Base-by-base conservation (phyloP, 2,888 invertebrate species). In the Stomorhina lunata region DNA sequence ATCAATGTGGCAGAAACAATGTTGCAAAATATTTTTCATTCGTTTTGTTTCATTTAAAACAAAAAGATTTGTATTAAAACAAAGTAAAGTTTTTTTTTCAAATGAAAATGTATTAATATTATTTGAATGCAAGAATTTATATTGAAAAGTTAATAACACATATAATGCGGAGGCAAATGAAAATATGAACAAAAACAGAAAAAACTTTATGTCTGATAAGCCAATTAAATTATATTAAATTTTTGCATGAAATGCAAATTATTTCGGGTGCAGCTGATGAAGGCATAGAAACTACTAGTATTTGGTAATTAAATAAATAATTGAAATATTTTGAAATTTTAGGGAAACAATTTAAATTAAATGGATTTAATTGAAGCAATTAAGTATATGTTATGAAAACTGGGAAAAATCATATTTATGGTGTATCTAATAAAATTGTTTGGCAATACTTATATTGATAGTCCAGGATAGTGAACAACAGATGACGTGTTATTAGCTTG, bases 121-220 rank as follows among this genome's bases (percentile, higher is more conserved):
- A 15, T 50, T 77, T 59, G 48, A 22, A 32, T 68, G 20, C 27
- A 25, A 17, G 40, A 50, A 77, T 77, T 77, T 77, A 59, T 68
- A 77, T 68, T 68, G 22, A 48, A 68, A 76, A 37, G 66, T 76
- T 76, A 22, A 66, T 66, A 59, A 27, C n/a, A n/a, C n/a, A n/a
- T 15, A n/a, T 7, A 20, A 27, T 45, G 25, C 0, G 22, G 3
- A n/a, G n/a, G n/a, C n/a, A n/a, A 43, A 43, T 6, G 15, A 43
- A 43, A 29, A 27, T 2, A 10, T 20, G 2, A 34, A 37, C 4
- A 34, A 66, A 7, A 32, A 43, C 22, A 15, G 10, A 50, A 27
- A 4, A 53, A 43, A 15, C 0, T 53, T 25, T 37, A 12, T 57
- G 27, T 50, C 59, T 68, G 37, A 37, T 59, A 68, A 66, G 37